phyloP scores from a whole-genome alignment of 2,797 vertebrate species.

The Thamnophis elegans region DNA sequence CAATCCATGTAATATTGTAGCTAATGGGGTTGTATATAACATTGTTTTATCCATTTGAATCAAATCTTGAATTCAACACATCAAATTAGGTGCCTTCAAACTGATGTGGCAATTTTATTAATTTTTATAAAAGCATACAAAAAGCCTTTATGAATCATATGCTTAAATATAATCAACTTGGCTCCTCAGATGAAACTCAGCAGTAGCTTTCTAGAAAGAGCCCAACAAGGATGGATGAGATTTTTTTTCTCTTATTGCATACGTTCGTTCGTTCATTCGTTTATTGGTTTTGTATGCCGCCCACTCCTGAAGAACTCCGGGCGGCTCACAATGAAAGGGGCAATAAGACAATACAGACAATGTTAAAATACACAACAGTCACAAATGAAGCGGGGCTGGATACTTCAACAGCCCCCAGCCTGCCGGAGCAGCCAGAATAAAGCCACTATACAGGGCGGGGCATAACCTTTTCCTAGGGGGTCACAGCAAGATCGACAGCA shows the following conservation, averaged over 20 bases:
- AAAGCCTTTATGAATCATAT: neutral
- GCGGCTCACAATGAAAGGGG: too few species aligned
- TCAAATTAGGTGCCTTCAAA: neutral
- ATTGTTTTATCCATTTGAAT: neutral
- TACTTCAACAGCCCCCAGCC: too few species aligned
- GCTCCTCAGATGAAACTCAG: neutral
- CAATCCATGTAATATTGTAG: neutral
- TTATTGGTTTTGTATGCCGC: too few species aligned
- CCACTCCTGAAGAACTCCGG: too few species aligned
- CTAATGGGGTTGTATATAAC: neutral
- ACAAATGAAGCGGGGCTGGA: too few species aligned
- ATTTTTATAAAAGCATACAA: neutral
- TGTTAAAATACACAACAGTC: too few species aligned
- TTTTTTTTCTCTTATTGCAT: neutral
- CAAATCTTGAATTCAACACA: neutral
- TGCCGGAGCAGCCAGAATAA: too few species aligned
- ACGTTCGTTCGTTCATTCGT: too few species aligned
- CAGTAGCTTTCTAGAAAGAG: neutral
- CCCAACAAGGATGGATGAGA: neutral
- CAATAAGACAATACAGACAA: too few species aligned
- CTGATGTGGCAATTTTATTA: neutral
- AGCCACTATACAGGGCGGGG: too few species aligned
- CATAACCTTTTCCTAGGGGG: too few species aligned
- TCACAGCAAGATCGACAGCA: too few species aligned
- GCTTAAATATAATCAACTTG: neutral